Conservation (phyloP, 2,888 invertebrate genomes). For the Nasonia oneida region DNA sequence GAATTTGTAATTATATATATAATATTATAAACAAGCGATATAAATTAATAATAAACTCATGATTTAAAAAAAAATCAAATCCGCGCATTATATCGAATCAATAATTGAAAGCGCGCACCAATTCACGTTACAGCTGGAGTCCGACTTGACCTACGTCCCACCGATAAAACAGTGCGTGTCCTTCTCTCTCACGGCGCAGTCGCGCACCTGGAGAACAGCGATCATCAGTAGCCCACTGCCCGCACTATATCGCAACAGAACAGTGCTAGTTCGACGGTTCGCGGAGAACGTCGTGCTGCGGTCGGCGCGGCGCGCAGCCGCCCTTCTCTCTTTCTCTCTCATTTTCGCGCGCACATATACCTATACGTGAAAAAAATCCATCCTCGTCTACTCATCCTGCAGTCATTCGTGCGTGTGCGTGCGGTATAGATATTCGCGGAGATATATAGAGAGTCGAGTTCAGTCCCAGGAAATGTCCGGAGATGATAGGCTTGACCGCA, state of each 20-base stretch:
- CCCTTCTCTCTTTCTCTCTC: background rate
- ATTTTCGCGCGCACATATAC: background rate
- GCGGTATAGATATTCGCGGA: background rate
- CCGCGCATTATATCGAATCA: background rate
- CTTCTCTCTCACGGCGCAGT: background rate
- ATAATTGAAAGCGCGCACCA: too few relatives aligned
- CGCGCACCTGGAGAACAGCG: background rate
- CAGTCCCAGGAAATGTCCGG: slow-evolving; percentile 1
- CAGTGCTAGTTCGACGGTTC: slow-evolving; percentile 19
- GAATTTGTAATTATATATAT: background rate
- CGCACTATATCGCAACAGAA: slow-evolving; percentile 1
- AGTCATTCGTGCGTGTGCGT: background rate
- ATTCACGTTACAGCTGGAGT: background rate
- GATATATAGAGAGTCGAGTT: background rate
- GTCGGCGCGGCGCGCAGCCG: slow-evolving; percentile 18
- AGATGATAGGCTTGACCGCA: background rate
- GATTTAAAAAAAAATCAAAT: background rate
- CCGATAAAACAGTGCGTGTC: background rate
- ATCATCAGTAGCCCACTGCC: background rate
- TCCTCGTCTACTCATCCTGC: background rate
- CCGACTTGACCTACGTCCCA: background rate
- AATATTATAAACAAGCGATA: background rate
- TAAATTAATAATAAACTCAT: background rate
- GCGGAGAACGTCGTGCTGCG: slow-evolving; percentile 9
- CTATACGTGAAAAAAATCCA: background rate